Evolutionary conservation across 2,113 vertebrate genomes (phyloP).

Genomic region (Chamaetylas fuelleborni): DNA sequence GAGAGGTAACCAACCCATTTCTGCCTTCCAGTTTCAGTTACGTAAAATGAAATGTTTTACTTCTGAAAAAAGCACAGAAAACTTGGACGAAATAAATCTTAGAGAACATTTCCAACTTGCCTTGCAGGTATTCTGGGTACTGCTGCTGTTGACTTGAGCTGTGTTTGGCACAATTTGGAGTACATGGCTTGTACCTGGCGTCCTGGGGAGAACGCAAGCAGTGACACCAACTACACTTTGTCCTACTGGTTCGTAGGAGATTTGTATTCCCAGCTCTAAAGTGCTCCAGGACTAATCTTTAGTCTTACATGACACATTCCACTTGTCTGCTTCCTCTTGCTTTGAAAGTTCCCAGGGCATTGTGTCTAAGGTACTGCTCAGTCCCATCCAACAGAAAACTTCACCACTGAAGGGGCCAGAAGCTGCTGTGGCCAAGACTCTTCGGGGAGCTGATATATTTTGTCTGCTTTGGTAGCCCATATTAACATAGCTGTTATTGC

Average conservation of each 20-base stretch:
- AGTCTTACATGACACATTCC: not conserved
- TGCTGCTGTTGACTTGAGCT: constrained; percentile 45
- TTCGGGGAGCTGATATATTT: not conserved
- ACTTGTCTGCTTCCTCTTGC: not conserved
- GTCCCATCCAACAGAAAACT: not conserved
- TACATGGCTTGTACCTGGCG: constrained; percentile 52
- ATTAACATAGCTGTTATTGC: not conserved
- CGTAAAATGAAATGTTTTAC: not conserved
- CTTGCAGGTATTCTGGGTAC: constrained; percentile 51
- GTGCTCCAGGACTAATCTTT: not conserved
- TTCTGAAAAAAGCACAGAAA: not conserved
- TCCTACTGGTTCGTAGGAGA: constrained; percentile 60
- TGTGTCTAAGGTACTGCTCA: not conserved
- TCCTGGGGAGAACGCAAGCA: constrained; percentile 1
- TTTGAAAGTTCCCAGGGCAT: not conserved
- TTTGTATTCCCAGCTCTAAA: not conserved
- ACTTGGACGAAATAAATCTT: not conserved
- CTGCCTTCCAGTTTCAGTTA: not conserved
- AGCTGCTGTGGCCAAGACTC: not conserved
- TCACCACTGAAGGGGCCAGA: not conserved
- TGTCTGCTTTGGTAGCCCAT: not conserved
- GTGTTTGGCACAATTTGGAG: constrained; percentile 54
- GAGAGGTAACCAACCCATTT: not conserved
- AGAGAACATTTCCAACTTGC: not conserved
- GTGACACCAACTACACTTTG: constrained; percentile 24